phyloP scores from a whole-genome alignment of 2,113 vertebrate species.

The Microtus ochrogaster region DNA sequence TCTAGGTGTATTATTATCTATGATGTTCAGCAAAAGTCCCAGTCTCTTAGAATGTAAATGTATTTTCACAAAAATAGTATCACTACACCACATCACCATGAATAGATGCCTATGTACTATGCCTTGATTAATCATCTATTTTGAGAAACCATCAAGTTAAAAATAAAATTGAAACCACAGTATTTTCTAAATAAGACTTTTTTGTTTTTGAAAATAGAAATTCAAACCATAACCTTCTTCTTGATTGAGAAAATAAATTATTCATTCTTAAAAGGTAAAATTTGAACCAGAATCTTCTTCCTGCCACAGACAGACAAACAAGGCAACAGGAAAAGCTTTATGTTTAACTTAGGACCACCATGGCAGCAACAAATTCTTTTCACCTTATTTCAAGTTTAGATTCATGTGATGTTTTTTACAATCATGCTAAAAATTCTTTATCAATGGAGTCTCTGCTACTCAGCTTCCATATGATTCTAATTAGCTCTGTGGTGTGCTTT shows the following conservation, averaged over 20 bases:
- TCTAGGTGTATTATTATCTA: neutral
- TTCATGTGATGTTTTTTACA: constrained; percentile 46
- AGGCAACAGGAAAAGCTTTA: constrained; percentile 39
- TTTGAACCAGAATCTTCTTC: neutral
- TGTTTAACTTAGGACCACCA: constrained; percentile 12
- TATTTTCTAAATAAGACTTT: constrained; percentile 9
- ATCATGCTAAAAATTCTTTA: constrained; percentile 46
- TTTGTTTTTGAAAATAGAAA: constrained; percentile 58
- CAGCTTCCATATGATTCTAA: neutral
- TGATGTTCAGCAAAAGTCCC: neutral
- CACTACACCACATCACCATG: neutral
- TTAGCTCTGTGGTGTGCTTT: neutral
- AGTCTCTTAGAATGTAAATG: neutral
- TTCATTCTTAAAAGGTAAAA: neutral
- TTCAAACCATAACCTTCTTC: neutral
- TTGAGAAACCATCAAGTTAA: constrained; percentile 37
- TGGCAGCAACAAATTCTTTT: constrained; percentile 62
- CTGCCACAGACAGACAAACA: neutral
- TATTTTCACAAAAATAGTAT: neutral
- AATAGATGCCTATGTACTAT: neutral
- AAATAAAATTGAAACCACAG: constrained; percentile 44
- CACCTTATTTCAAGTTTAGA: constrained; percentile 60
- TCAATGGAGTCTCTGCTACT: constrained; percentile 8
- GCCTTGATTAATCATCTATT: constrained; percentile 29
- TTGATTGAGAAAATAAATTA: neutral